These are phyloP conservation scores for Epizoanthus illoricatus DNA, from an alignment of 92 coral and sea anemone genomes.

Conservation along the genomic window DNA sequence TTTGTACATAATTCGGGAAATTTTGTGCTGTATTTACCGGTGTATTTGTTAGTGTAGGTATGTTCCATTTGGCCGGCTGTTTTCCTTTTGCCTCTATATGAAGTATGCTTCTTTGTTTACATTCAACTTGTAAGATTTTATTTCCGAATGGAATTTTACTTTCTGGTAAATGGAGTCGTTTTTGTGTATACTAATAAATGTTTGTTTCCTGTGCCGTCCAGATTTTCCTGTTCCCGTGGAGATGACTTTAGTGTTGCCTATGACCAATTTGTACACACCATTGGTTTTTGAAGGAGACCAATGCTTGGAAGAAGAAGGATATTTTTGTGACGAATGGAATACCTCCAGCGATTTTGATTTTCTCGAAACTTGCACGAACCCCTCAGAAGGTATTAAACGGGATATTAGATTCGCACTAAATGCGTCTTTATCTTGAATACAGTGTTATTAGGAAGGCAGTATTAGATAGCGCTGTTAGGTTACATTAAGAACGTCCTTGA, in stretches of 20 bases:
- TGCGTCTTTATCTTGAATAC: constrained; percentile 26
- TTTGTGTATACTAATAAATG: constrained; percentile 48
- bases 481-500: constrained; percentile 32
- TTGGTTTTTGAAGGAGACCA: constrained; percentile 79
- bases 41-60: constrained; percentile 74
- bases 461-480: constrained; percentile 29
- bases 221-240: constrained; percentile 42
- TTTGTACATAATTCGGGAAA: constrained; percentile 65
- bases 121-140: constrained; percentile 39
- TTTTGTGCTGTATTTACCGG: constrained; percentile 63
- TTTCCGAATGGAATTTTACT: constrained; percentile 54
- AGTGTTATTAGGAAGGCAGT: constrained; percentile 25
- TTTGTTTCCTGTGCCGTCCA: constrained; percentile 43
- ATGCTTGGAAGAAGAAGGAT: constrained; percentile 81
- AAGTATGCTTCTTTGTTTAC: constrained; percentile 34
- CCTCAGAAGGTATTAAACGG: constrained; percentile 68
- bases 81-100: not conserved
- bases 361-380: constrained; percentile 71
- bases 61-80: constrained; percentile 49
- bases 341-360: constrained; percentile 82
- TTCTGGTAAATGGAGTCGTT: constrained; percentile 39
- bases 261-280: constrained; percentile 66
- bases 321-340: constrained; percentile 88
- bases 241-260: constrained; percentile 87
- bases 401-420: constrained; percentile 23